These are phyloP conservation scores for Ptilonorhynchus violaceus DNA, from an alignment of 2,113 vertebrate genomes.

Conservation along the genomic window DNA sequence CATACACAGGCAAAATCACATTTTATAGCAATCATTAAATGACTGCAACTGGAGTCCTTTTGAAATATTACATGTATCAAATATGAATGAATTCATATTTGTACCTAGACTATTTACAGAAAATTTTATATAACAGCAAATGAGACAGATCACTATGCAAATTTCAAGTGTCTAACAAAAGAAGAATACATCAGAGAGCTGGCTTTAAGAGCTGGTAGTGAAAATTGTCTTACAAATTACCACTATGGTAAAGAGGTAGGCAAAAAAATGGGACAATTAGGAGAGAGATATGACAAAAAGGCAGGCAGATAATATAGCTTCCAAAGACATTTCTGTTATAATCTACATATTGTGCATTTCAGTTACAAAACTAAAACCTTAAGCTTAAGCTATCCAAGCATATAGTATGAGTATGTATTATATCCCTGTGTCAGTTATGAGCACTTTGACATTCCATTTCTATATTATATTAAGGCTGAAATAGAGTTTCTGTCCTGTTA, in stretches of 20 bases:
- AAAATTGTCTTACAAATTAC: background rate
- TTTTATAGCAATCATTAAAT: background rate
- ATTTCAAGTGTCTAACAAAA: background rate
- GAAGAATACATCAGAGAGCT: background rate
- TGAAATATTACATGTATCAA: background rate
- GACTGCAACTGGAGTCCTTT: background rate
- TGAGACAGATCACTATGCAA: background rate
- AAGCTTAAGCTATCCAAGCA: slow-evolving; percentile 37
- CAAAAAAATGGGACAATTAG: background rate
- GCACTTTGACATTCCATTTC: slow-evolving; percentile 50
- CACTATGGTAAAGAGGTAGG: background rate
- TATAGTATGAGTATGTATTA: background rate
- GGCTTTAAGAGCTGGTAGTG: background rate
- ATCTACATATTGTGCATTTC: background rate
- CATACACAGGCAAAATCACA: background rate
- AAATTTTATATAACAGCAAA: background rate
- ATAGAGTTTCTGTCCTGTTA: background rate
- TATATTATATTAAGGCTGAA: background rate
- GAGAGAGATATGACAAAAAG: background rate
- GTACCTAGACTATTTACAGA: background rate
- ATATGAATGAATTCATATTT: background rate
- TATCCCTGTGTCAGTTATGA: slow-evolving; percentile 27
- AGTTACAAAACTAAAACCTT: slow-evolving; percentile 49
- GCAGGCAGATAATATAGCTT: background rate
- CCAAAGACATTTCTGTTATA: slow-evolving; percentile 4